Percentiles rank a stretch among this genome's conserved stretches.
phyloP scores from a whole-genome alignment of 2,797 vertebrate species.

The Scleropages formosus region DNA sequence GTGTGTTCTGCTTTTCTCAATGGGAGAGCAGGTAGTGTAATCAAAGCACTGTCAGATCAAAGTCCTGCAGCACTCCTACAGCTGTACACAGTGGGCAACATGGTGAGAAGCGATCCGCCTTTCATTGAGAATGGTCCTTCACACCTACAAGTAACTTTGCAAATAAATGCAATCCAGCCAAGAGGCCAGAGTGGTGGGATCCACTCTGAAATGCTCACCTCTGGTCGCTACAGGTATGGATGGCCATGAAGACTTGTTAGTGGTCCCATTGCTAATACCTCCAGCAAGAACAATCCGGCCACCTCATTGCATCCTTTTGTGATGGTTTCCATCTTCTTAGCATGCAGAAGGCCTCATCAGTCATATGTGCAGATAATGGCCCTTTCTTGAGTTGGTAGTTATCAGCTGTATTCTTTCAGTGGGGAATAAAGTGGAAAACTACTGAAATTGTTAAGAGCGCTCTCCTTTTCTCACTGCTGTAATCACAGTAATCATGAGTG shows the following conservation, averaged over 20 bases:
- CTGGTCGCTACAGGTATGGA: slow-evolving; percentile 33
- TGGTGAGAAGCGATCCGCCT: slow-evolving; percentile 65
- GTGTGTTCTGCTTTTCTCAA: too few species aligned
- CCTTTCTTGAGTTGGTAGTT: slow-evolving; percentile 13
- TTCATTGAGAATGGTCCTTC: slow-evolving; percentile 46
- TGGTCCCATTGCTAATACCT: slow-evolving; percentile 42
- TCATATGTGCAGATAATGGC: background rate
- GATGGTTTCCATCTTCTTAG: slow-evolving; percentile 39
- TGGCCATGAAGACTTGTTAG: slow-evolving; percentile 38
- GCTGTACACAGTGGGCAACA: slow-evolving; percentile 57
- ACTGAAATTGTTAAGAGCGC: background rate
- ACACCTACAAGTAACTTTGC: slow-evolving; percentile 52
- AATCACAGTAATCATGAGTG: too few species aligned
- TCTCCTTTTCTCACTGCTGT: too few species aligned
- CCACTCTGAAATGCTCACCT: background rate
- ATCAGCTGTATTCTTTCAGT: background rate
- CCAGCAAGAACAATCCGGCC: slow-evolving; percentile 47
- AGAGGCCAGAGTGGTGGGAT: background rate
- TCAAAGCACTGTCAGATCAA: too few species aligned
- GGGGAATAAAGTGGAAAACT: background rate
- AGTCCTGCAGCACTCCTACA: slow-evolving; percentile 10
- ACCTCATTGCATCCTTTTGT: slow-evolving; percentile 45
- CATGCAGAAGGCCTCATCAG: background rate
- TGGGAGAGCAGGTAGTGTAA: too few species aligned
- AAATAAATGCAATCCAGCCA: slow-evolving; percentile 67